Base-by-base conservation (phyloP, 2,888 invertebrate genomes). In the Morinoia aosen region DNA sequence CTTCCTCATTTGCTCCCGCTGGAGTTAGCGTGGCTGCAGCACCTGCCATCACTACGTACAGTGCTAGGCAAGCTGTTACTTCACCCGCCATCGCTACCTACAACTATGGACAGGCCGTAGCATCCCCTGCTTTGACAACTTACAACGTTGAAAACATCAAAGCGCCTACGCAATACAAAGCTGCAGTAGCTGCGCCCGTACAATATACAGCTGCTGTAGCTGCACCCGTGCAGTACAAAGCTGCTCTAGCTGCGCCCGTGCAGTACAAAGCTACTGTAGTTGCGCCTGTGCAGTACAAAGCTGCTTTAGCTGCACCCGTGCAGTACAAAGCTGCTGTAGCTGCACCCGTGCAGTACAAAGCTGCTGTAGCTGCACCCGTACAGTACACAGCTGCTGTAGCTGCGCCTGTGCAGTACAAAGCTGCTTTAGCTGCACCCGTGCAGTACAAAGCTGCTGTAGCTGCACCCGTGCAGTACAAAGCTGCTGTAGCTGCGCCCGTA, bases 401-500 rank as follows among this genome's bases (percentile, higher is more conserved):
- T 95, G 91, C 61, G 39, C 61, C 95, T 39, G 91, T 57, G 7
- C 88, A 40, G n/a, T 91, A n/a, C n/a, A n/a, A n/a, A n/a, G n/a
- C n/a, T n/a, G n/a, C n/a, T n/a, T n/a, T n/a, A n/a, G n/a, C n/a
- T 14, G 91, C 90, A 0, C 8, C 95, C 1, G 95, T 91, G 57
- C 61, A 61, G 10, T 64, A 95, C 64, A 39, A 61, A 7, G 95
- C 95, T 25, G 40, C 48, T 64, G 95, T 95, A 40, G 58, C 48
- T 0, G 40, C 39, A 61, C 95, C 58, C 11, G 95, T 95, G 94
- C 95, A 14, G 94, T 57, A 64, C 93, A 94, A 56, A 88, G 93
- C 8, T n/a, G 88, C 94, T 48, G 25, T 94, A 56, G 88, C 95
- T 90, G 91, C 96, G 39, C 95, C 96, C 19, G 93, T 96, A n/a